phyloP scores from a whole-genome alignment of 2,113 vertebrate species.

The Vulpes vulpes region DNA sequence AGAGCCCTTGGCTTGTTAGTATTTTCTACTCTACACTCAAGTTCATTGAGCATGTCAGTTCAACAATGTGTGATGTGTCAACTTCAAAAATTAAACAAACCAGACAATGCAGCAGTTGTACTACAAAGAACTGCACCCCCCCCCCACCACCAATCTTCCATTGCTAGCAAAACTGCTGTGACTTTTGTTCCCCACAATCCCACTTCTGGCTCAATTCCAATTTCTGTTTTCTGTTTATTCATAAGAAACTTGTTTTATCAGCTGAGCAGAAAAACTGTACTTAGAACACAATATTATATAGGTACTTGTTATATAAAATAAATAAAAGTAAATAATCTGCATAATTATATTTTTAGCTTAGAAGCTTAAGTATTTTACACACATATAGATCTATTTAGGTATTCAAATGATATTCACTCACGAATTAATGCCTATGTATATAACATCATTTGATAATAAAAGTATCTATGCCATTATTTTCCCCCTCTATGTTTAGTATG shows the following conservation, averaged over 20 bases:
- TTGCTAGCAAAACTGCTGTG: constrained; percentile 5
- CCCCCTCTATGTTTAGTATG: neutral
- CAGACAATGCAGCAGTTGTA: constrained; percentile 39
- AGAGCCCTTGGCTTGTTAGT: constrained; percentile 49
- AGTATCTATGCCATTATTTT: neutral
- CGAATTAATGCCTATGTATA: neutral
- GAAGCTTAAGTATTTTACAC: neutral
- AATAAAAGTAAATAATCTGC: neutral
- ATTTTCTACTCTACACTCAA: constrained; percentile 24
- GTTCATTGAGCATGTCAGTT: constrained; percentile 45
- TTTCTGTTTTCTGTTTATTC: constrained; percentile 64
- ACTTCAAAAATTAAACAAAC: constrained; percentile 70
- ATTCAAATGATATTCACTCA: neutral
- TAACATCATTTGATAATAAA: neutral
- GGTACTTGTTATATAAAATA: neutral
- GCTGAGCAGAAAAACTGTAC: neutral
- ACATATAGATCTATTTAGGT: neutral
- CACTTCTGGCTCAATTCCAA: neutral
- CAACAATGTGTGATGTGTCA: constrained; percentile 65
- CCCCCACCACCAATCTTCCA: neutral
- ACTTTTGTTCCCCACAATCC: neutral
- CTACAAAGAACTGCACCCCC: neutral
- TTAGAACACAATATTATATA: neutral
- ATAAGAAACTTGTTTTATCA: constrained; percentile 59
- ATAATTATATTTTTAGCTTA: neutral